These are phyloP conservation scores for Sycophaga agraensis DNA, from an alignment of 1,140 invertebrate species.

Conservation along the genomic window DNA sequence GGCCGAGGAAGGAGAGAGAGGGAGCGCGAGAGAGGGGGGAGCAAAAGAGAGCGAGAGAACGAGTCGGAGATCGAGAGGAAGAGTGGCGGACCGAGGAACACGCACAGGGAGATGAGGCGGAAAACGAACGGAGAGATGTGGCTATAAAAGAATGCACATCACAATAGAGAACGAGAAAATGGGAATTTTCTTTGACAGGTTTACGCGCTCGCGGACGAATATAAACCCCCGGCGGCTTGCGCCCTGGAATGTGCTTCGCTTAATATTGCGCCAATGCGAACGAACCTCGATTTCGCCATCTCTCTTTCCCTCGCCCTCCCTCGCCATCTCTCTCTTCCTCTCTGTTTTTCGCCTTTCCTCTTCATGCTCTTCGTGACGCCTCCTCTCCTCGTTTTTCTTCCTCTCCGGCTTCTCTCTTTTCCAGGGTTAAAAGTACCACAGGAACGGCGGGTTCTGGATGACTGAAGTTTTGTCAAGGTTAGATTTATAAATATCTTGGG, in stretches of 20 bases:
- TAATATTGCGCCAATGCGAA: background rate
- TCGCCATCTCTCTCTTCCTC: background rate
- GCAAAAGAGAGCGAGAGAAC: background rate
- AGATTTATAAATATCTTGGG: constrained; percentile 16
- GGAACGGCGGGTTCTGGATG: background rate
- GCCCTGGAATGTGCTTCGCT: background rate
- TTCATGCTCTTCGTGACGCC: background rate
- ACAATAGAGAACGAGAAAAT: too few relatives aligned
- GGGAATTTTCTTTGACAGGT: too few relatives aligned
- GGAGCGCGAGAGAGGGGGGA: background rate
- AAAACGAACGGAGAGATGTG: too few relatives aligned
- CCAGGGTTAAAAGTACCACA: background rate
- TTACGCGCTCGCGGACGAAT: too few relatives aligned
- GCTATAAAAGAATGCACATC: too few relatives aligned
- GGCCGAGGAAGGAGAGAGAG: background rate
- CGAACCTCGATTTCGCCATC: background rate
- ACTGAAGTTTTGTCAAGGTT: constrained; percentile 23
- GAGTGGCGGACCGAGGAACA: too few relatives aligned
- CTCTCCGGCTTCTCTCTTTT: background rate
- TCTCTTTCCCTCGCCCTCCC: background rate
- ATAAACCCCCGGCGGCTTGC: too few relatives aligned
- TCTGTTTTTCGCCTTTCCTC: background rate
- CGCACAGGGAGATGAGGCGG: too few relatives aligned
- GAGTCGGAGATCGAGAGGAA: background rate
- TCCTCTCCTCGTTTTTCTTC: background rate